phyloP scores from a whole-genome alignment of 2,113 vertebrate genomes.

The Lophius piscatorius region DNA sequence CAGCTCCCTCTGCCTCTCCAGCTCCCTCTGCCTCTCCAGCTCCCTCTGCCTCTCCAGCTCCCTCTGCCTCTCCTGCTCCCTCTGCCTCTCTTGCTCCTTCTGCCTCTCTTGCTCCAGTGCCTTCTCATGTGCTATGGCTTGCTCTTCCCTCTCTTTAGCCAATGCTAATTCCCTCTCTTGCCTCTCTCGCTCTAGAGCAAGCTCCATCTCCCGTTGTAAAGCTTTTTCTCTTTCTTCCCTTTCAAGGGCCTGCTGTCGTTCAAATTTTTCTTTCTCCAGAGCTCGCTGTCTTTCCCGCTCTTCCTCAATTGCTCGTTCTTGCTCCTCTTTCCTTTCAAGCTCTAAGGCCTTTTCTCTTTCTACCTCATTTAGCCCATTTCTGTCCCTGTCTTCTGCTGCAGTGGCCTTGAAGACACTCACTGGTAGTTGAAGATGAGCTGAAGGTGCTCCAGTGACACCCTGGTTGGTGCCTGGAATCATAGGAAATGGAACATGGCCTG shows the following conservation, averaged over 20 bases:
- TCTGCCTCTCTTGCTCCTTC: too few species aligned
- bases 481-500: slow-evolving; percentile 53
- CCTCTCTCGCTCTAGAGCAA: slow-evolving; percentile 53
- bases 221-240: slow-evolving; percentile 62
- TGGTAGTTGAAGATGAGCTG: slow-evolving; percentile 59
- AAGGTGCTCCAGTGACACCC: slow-evolving; percentile 46
- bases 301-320: slow-evolving; percentile 39
- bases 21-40: too few species aligned
- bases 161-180: slow-evolving; percentile 47
- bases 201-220: slow-evolving; percentile 63
- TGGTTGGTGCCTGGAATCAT: slow-evolving; percentile 65
- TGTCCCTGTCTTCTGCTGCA: slow-evolving; percentile 54
- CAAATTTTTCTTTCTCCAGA: slow-evolving; percentile 51
- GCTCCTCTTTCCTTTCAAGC: slow-evolving; percentile 60
- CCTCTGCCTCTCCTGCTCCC: too few species aligned
- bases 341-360: slow-evolving; percentile 56
- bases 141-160: slow-evolving; percentile 56
- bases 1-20: slow-evolving; percentile 59
- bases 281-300: slow-evolving; percentile 56
- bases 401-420: slow-evolving; percentile 68
- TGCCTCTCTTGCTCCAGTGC: too few species aligned
- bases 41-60: too few species aligned
- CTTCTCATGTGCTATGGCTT: slow-evolving; percentile 51
- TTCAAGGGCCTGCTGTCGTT: slow-evolving; percentile 60
- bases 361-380: slow-evolving; percentile 47